These are phyloP conservation scores for Phyllostomus discolor DNA, from an alignment of 2,113 vertebrate genomes.

Conservation along the genomic window DNA sequence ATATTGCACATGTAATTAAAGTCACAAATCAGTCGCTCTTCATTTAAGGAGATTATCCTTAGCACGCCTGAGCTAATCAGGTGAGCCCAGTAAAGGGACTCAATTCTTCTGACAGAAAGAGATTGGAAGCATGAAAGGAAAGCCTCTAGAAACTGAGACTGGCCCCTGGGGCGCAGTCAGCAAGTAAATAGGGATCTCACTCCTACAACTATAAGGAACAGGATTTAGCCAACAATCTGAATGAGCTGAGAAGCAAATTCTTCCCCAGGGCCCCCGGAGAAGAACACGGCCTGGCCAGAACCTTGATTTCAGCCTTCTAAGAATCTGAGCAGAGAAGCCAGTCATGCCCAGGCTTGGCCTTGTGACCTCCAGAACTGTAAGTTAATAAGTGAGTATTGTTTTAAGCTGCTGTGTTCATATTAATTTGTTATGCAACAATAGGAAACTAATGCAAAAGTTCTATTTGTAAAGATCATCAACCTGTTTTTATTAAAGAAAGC, in stretches of 20 bases:
- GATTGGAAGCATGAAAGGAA: not conserved
- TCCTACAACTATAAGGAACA: not conserved
- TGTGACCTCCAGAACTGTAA: not conserved
- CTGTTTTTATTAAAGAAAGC: not conserved
- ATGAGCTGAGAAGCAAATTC: not conserved
- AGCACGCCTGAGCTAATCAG: not conserved
- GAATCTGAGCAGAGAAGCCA: not conserved
- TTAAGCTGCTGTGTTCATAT: not conserved
- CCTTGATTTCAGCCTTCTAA: not conserved
- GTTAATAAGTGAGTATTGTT: not conserved
- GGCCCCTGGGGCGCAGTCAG: not conserved
- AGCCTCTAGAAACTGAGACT: not conserved
- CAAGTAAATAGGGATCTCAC: not conserved
- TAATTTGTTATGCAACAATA: slow-evolving; percentile 1
- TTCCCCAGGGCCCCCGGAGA: not conserved
- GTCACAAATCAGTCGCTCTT: not conserved
- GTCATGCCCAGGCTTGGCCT: not conserved
- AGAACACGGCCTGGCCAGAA: not conserved
- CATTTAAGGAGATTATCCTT: not conserved
- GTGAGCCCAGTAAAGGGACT: not conserved
- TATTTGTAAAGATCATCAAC: not conserved
- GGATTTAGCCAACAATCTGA: not conserved
- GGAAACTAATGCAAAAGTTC: not conserved
- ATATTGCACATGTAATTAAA: not conserved
- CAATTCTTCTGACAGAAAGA: not conserved